Evolutionary conservation across 2,113 vertebrate genomes (phyloP).

Genomic region (Zootoca vivipara): DNA sequence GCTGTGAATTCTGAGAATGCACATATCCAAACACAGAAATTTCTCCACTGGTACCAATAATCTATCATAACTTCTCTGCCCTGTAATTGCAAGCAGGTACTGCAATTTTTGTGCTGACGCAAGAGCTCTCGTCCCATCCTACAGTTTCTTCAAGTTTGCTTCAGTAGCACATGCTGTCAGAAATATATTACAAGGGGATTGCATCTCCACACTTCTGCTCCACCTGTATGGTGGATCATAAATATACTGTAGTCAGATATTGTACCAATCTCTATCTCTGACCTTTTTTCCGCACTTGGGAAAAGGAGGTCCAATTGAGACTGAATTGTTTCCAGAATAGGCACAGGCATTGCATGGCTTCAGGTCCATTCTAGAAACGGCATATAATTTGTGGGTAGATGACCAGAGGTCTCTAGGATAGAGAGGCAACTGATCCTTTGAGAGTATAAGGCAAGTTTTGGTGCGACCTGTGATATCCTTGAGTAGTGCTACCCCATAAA

Average conservation of each 20-base stretch:
- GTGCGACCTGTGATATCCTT: too few species aligned
- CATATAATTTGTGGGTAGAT: neutral
- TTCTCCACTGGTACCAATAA: neutral
- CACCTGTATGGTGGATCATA: neutral
- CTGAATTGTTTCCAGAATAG: neutral
- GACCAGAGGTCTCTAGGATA: neutral
- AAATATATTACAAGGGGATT: neutral
- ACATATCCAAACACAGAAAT: neutral
- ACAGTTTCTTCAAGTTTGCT: neutral
- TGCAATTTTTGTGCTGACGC: neutral
- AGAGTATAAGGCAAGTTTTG: neutral
- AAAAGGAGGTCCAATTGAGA: neutral
- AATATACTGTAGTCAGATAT: neutral
- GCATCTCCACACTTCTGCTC: neutral
- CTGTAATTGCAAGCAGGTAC: neutral
- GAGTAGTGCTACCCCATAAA: neutral
- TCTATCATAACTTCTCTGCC: neutral
- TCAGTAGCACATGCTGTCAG: neutral
- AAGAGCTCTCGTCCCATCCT: neutral
- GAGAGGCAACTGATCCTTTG: neutral
- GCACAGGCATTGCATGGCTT: neutral
- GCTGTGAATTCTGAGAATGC: neutral
- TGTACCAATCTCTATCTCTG: neutral
- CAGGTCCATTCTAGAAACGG: neutral
- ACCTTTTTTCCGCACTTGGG: neutral